phyloP scores from a whole-genome alignment of 2,888 invertebrate species.

The Therioaphis trifolii region DNA sequence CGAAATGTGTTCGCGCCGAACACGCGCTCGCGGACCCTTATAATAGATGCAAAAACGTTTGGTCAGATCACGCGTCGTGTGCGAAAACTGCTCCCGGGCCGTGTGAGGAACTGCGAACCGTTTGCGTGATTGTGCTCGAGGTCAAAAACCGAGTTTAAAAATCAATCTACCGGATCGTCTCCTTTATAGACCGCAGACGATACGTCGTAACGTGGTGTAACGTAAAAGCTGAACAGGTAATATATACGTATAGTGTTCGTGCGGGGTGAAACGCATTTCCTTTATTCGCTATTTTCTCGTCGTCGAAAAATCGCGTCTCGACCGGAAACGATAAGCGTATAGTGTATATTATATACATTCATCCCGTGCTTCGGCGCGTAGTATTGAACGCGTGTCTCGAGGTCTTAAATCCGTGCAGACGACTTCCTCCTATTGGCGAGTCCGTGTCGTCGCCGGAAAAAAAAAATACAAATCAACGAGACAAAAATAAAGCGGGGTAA shows the following conservation, averaged over 20 bases:
- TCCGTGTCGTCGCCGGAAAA: not conserved
- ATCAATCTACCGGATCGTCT: not conserved
- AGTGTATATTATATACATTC: too few species aligned
- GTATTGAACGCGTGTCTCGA: not conserved
- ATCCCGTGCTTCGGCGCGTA: not conserved
- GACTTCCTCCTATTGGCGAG: not conserved
- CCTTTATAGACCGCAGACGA: too few species aligned
- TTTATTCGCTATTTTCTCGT: not conserved
- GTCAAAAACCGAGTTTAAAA: not conserved
- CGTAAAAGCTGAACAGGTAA: not conserved
- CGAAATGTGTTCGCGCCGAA: too few species aligned
- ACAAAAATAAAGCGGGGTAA: not conserved
- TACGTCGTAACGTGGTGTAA: not conserved
- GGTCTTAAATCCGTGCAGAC: not conserved
- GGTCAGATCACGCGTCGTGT: too few species aligned
- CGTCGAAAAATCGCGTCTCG: not conserved
- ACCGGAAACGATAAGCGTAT: not conserved
- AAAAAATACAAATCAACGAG: not conserved
- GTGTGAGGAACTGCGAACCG: too few species aligned
- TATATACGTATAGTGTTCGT: not conserved
- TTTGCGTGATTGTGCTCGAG: too few species aligned
- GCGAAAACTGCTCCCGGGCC: too few species aligned
- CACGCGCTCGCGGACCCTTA: too few species aligned
- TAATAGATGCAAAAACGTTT: too few species aligned
- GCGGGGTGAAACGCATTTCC: not conserved